Percentiles rank a stretch among this genome's conserved stretches.
Evolutionary conservation across 2,888 invertebrate genomes (phyloP).

Genomic region (Camponotus fellah): DNA sequence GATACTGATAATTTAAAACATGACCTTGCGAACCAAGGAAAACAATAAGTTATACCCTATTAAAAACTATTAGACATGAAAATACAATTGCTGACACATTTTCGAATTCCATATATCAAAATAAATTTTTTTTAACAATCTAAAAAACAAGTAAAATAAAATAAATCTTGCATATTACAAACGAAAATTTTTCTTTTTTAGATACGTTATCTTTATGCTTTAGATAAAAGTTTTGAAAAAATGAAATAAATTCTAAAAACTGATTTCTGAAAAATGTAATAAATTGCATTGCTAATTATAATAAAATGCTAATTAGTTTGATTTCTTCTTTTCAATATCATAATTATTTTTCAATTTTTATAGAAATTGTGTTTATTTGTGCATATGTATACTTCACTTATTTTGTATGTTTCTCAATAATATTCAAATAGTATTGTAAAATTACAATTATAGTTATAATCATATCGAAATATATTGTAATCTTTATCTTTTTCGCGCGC

Average conservation of each 20-base stretch:
- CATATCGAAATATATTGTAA: neutral
- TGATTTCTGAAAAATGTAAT: neutral
- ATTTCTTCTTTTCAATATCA: neutral
- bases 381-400: neutral
- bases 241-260: neutral
- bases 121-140: neutral
- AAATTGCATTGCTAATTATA: neutral
- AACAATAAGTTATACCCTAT: neutral
- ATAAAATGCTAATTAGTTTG: neutral
- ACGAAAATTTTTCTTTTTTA: neutral
- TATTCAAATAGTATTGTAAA: neutral
- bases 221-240: neutral
- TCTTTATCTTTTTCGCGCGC: neutral
- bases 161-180: neutral
- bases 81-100: neutral
- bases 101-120: neutral
- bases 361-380: neutral
- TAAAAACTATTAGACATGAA: neutral
- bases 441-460: neutral
- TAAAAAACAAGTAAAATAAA: neutral
- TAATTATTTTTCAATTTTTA: neutral
- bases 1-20: neutral
- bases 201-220: neutral
- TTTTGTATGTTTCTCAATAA: constrained; percentile 22
- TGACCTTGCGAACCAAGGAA: neutral